Conservation (phyloP, 2,797 vertebrate genomes). For the Argyrosomus regius region DNA sequence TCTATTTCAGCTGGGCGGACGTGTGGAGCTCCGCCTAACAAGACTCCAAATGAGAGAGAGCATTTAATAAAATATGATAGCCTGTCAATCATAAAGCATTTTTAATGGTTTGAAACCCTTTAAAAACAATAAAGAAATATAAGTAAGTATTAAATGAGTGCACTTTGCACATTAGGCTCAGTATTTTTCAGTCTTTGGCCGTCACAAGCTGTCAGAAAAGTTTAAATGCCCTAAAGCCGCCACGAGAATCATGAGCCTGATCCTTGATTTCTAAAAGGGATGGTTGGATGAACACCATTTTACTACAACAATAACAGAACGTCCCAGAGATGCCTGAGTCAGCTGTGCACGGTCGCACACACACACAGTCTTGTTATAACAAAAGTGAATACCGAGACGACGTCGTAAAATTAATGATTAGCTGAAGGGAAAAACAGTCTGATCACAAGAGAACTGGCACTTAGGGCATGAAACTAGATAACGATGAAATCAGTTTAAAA, state of each 20-base stretch:
- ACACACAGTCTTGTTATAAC: neutral
- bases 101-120: constrained; percentile 5
- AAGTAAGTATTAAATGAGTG: neutral
- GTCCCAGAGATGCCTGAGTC: constrained; percentile 14
- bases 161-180: constrained; percentile 13
- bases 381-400: neutral
- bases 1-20: constrained; percentile 9
- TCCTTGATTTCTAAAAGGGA: constrained; percentile 44
- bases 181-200: constrained; percentile 26
- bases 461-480: neutral
- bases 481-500: neutral
- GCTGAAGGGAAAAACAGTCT: constrained; percentile 13
- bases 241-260: constrained; percentile 36
- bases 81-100: neutral
- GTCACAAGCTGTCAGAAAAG: constrained; percentile 30
- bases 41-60: constrained; percentile 19
- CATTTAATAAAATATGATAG: neutral
- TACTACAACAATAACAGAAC: constrained; percentile 42
- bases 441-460: constrained; percentile 11
- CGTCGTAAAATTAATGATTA: constrained; percentile 31
- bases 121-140: neutral
- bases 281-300: constrained; percentile 50
- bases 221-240: constrained; percentile 3
- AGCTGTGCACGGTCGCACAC: constrained; percentile 11
- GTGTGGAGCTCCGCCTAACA: neutral